Evolutionary conservation across 1,140 invertebrate genomes (phyloP).

Genomic region (Drosophila pallidifrons): DNA sequence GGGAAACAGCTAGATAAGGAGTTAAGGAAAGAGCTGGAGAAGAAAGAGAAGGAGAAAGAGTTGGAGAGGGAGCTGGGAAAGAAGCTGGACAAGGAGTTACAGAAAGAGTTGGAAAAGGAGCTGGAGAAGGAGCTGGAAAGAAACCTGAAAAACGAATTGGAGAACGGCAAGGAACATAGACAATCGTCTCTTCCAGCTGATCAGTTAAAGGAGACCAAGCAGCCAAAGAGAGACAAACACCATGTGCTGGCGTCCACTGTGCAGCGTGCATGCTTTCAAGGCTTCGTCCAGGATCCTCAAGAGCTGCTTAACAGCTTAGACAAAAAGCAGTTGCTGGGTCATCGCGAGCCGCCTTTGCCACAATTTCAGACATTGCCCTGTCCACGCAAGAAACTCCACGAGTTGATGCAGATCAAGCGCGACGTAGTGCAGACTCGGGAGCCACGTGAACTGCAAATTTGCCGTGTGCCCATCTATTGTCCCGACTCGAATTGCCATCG

Average conservation of each 20-base stretch:
- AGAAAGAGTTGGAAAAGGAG: too few relatives aligned
- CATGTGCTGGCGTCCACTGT: conserved; percentile 32
- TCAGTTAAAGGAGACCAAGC: neutral
- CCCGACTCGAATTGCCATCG: conserved; percentile 57
- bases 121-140: too few relatives aligned
- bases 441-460: conserved; percentile 28
- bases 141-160: too few relatives aligned
- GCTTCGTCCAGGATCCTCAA: conserved; percentile 36
- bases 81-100: neutral
- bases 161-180: too few relatives aligned
- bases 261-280: conserved; percentile 38
- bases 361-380: conserved; percentile 48
- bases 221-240: neutral
- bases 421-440: neutral
- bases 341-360: conserved; percentile 3
- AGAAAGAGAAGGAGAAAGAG: too few relatives aligned
- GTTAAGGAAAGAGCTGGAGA: too few relatives aligned
- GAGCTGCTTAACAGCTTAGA: neutral
- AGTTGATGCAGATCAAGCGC: conserved; percentile 16
- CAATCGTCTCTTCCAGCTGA: neutral
- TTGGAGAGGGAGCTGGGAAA: neutral
- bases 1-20: too few relatives aligned
- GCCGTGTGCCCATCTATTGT: conserved; percentile 55
- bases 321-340: neutral
- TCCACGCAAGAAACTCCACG: conserved; percentile 3